These are phyloP conservation scores for Netelia inedita DNA, from an alignment of 2,888 invertebrate species.

Conservation along the genomic window DNA sequence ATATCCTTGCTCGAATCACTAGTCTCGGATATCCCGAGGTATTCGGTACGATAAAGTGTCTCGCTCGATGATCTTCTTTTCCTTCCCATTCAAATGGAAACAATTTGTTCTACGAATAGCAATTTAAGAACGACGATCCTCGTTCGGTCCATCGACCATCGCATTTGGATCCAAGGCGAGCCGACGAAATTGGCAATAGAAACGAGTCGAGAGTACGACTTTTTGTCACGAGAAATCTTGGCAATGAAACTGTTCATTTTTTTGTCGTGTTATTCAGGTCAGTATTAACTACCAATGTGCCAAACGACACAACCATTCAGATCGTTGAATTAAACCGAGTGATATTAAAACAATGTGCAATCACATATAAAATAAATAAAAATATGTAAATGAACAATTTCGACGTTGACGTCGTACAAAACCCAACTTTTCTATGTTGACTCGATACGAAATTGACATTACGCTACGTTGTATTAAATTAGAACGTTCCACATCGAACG, in stretches of 20 bases:
- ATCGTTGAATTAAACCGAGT: background rate
- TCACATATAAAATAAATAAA: background rate
- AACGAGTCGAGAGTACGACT: background rate
- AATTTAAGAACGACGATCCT: background rate
- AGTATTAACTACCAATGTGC: background rate
- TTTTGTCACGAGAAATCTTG: slow-evolving; percentile 16
- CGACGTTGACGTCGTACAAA: background rate
- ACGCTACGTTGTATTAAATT: background rate
- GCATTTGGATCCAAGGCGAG: background rate
- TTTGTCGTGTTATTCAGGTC: slow-evolving; percentile 9
- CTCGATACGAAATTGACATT: no score
- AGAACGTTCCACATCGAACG: no score
- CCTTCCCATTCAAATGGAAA: background rate
- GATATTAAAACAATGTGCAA: background rate
- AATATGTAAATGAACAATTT: background rate
- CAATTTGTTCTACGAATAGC: background rate
- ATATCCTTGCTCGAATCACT: slow-evolving; percentile 51
- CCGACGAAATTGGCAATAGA: slow-evolving; percentile 3
- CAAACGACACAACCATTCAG: background rate
- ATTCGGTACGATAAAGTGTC: slow-evolving; percentile 22
- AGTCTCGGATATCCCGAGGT: background rate
- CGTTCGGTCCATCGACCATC: background rate
- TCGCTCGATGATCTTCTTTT: background rate
- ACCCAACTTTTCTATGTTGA: no score
- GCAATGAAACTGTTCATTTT: slow-evolving; percentile 5